Base-by-base conservation (phyloP, 2,797 vertebrate genomes). In the Melanotaenia parkinsoni region DNA sequence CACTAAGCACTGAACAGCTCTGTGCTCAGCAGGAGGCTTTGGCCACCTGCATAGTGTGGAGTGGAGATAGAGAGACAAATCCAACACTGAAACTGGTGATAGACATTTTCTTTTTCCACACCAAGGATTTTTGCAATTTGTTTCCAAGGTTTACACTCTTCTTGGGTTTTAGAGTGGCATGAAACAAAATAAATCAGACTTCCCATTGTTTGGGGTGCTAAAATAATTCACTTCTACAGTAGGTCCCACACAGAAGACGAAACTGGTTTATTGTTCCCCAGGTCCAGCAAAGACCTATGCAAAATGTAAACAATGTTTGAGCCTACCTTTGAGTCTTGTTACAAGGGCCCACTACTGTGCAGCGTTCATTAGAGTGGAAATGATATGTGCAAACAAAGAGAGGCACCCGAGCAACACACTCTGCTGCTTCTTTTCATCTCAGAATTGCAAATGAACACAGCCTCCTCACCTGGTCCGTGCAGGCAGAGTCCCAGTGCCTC, bases 341-440 rank as follows among this genome's bases (percentile, higher is more conserved):
- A 85, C 91, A 90, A 85, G 80, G 84, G 75, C 85, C 85, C 83
- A 81, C 88, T 69, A 84, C 89, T 89, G 88, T 71, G 78, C 84
- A 38, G 86, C 79, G 86, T 91, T 93, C 91, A 93, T 93, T 93
- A 93, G 88, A 88, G 87, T 86, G 91, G 90, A 92, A 93, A 93
- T 93, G 79, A 92, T 94, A 93, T 92, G 92, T 93, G 91, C 93
- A 94, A 92, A 94, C 93, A 94, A 92, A 93, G 90, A 85, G 87
- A 90, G 77, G 76, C 83, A 6, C 85, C 90, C 76, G 68, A 86
- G 91, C 83, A 75, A 80, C 83, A 85, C 89, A 85, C 88, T 85
- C 81, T 68, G 81, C 84, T 77, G 89, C 68, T 70, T 75, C 88
- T 88, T 88, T 88, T 89, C 89, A 84, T 91, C 88, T 92, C 84